Evolutionary conservation across 2,888 invertebrate genomes (phyloP).

Genomic region (Lasioglossum leucozonium): DNA sequence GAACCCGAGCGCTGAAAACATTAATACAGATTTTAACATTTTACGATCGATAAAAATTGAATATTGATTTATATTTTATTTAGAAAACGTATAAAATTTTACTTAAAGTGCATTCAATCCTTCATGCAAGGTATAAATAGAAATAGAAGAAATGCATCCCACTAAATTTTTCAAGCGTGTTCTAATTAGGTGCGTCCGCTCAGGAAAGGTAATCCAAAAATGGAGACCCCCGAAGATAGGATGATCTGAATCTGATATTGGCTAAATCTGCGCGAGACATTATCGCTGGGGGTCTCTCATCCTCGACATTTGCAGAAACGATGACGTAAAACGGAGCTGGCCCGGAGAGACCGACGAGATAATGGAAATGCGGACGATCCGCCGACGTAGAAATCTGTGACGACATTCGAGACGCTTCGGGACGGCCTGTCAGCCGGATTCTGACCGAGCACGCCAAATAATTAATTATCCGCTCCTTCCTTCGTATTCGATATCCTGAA

Average conservation of each 20-base stretch:
- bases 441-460: not conserved
- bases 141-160: not conserved
- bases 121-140: not conserved
- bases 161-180: not conserved
- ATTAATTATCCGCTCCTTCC: not conserved
- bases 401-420: not conserved
- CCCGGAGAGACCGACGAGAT: not conserved
- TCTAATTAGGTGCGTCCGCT: not conserved
- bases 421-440: not conserved
- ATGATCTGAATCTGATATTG: not conserved
- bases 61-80: no score
- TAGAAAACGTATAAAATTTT: no score
- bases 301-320: constrained; percentile 20
- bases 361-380: constrained; percentile 24
- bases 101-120: no score
- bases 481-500: not conserved
- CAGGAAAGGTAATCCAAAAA: not conserved
- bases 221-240: not conserved
- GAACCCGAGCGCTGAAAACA: no score
- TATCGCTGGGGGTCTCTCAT: constrained; percentile 25
- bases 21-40: no score
- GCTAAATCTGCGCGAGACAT: constrained; percentile 14
- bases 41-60: no score
- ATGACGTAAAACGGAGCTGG: constrained; percentile 10
- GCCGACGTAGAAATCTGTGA: not conserved